Conservation (phyloP, 2,113 vertebrate genomes). For the Lynx canadensis region DNA sequence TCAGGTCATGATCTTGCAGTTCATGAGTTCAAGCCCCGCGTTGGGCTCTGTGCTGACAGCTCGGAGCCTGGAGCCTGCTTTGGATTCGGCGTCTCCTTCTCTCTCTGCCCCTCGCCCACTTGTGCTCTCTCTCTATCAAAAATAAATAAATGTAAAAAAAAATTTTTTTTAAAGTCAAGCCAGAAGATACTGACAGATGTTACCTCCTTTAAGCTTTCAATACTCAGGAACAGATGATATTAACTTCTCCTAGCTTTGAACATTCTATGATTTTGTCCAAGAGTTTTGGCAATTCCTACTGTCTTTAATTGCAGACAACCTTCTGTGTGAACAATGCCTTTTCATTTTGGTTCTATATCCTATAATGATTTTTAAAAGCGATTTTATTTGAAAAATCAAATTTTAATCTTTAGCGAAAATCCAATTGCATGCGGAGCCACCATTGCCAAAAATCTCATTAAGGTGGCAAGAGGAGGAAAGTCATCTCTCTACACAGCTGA, state of each 20-base stretch:
- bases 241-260: constrained; percentile 15
- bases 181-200: constrained; percentile 60
- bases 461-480: constrained; percentile 42
- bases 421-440: background rate
- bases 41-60: too few species aligned
- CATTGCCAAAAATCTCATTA: constrained; percentile 64
- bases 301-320: background rate
- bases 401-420: constrained; percentile 46
- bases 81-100: too few species aligned
- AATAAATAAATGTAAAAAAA: too few species aligned
- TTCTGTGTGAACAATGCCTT: background rate
- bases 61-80: too few species aligned
- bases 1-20: too few species aligned
- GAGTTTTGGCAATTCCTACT: background rate
- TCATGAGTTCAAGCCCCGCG: too few species aligned
- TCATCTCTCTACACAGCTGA: constrained; percentile 62
- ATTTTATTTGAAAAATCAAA: constrained; percentile 40
- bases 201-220: background rate
- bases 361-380: background rate
- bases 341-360: constrained; percentile 21
- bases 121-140: too few species aligned
- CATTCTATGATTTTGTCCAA: background rate
- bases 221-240: background rate
- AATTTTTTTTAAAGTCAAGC: background rate
- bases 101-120: too few species aligned